Evolutionary conservation across 2,888 invertebrate species (phyloP), one percentile per base, ranked within the genome.

Genomic region (Agrilus biguttatus): DNA sequence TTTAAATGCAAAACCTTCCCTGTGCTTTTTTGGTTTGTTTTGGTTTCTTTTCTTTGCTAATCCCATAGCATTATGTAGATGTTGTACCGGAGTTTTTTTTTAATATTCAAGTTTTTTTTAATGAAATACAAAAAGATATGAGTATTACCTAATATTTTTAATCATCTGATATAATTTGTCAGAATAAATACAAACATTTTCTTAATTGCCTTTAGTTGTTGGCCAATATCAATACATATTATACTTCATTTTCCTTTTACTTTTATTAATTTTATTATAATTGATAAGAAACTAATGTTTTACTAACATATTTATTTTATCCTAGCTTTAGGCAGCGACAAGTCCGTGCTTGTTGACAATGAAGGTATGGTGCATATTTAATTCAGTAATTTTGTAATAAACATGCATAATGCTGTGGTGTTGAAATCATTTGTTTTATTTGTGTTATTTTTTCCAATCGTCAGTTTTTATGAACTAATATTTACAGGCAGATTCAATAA

Each of bases 321-420:
- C 60, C 57, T 68, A 75, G 74, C 72, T 53, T 67, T 66, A 58
- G 67, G 65, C 59, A 59, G 62, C 54, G 70, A 67, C 59, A 68
- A 70, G 56, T 67, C 66, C 58, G 67, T 65, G 58, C 69, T 75
- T 56, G 72, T 75, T 59, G 66, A 62, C 57, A 69, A 72, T 58
- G 73, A 74, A 76, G 75, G 75, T 76, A 75, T 65, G 72, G 53
- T 38, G 21, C 44, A 34, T 42, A 37, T 36, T 34, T 40, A 36
- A 21, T 42, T 37, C 21, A 17, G 28, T 28, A 28, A 28, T 14
- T 35, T n/a, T 36, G 6, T 41, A 17, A 36, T 28, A 33, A 42
- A 38, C 33, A 49, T 53, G 53, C 54, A 58, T 59, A 55, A 54
- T 61, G 58, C 59, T 56, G 53, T 54, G 57, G 57, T 49, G 44